Conservation (phyloP, 1,140 invertebrate genomes). For the Frieseomelitta varia region DNA sequence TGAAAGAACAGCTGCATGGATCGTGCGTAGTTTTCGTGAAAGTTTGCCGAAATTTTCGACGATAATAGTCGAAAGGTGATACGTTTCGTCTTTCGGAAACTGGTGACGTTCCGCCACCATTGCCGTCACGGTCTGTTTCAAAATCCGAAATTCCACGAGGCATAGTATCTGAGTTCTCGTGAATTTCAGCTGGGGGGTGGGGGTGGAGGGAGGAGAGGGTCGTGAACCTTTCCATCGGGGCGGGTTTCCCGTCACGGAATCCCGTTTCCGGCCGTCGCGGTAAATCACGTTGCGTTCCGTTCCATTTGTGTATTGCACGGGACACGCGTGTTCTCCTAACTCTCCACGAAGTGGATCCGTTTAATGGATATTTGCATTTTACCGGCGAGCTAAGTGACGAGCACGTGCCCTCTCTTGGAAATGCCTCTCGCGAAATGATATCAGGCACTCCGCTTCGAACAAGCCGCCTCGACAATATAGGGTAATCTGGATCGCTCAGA, state of each 20-base stretch:
- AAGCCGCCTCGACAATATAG: conserved; percentile 76
- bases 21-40: too few species aligned
- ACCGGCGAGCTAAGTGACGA: conserved; percentile 7
- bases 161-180: not conserved
- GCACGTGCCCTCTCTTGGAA: conserved; percentile 24
- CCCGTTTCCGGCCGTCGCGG: conserved; percentile 12
- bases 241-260: conserved; percentile 23
- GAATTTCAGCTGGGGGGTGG: not conserved
- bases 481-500: conserved; percentile 21
- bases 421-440: conserved; percentile 58
- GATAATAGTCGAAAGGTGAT: not conserved
- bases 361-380: conserved; percentile 27
- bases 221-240: not conserved
- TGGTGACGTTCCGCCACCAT: not conserved
- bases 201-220: too few species aligned
- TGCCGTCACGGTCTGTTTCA: not conserved
- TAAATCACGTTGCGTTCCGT: conserved; percentile 16
- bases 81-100: not conserved
- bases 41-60: not conserved
- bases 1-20: too few species aligned
- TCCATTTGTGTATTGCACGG: conserved; percentile 5
- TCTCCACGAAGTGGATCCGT: not conserved
- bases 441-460: conserved; percentile 76
- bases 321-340: conserved; percentile 12
- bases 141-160: not conserved